Evolutionary conservation across 2,888 invertebrate species (phyloP).

Genomic region (Strigamia maritima): DNA sequence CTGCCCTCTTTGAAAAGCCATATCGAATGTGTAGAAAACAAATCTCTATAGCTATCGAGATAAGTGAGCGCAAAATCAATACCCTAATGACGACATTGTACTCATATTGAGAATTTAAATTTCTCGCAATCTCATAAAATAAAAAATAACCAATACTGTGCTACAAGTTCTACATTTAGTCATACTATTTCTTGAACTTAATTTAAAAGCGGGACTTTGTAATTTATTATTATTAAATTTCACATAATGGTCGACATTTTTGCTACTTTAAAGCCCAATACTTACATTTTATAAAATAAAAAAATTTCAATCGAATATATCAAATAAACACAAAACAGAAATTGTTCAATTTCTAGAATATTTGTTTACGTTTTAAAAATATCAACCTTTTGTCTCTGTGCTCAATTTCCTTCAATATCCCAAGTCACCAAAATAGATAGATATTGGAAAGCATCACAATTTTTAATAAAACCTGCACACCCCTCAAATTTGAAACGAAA

Average conservation of each 20-base stretch:
- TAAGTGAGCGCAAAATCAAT: slow-evolving; percentile 30
- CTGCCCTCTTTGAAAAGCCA: slow-evolving; percentile 20
- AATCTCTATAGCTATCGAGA: slow-evolving; percentile 30
- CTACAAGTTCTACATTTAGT: background rate
- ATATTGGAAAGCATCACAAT: slow-evolving; percentile 31
- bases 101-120: background rate
- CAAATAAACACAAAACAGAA: background rate
- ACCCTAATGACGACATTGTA: slow-evolving; percentile 32
- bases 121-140: background rate
- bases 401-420: background rate
- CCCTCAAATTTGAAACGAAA: slow-evolving; percentile 20
- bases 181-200: background rate
- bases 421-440: background rate
- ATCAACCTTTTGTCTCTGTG: background rate
- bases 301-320: background rate
- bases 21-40: slow-evolving; percentile 27
- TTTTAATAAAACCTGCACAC: slow-evolving; percentile 12
- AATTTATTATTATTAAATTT: too few relatives aligned
- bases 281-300: too few relatives aligned
- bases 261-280: too few relatives aligned
- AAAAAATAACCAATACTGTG: background rate
- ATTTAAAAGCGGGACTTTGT: background rate
- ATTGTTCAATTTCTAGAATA: background rate
- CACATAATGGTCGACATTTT: too few relatives aligned
- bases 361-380: background rate